These are phyloP conservation scores for Ptilorrhoa leucosticta DNA, from an alignment of 2,113 vertebrate species.

Conservation along the genomic window DNA sequence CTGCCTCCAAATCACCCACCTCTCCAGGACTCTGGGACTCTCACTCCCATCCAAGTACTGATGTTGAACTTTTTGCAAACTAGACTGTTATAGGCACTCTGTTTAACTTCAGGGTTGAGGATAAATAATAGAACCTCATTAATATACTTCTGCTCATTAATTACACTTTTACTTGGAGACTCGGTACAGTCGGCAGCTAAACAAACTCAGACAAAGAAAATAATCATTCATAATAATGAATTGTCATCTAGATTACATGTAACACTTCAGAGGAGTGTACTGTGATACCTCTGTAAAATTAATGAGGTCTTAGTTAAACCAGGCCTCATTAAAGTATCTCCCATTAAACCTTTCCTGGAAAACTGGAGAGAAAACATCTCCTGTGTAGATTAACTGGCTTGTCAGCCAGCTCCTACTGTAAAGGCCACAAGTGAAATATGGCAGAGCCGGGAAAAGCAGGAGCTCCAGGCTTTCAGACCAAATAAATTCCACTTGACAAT, in stretches of 20 bases:
- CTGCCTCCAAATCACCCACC: background rate
- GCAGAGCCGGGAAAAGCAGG: background rate
- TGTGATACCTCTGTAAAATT: slow-evolving; percentile 23
- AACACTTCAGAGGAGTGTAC: background rate
- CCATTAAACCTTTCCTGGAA: slow-evolving; percentile 37
- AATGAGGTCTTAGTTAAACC: slow-evolving; percentile 18
- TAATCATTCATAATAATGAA: background rate
- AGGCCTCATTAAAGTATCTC: slow-evolving; percentile 32
- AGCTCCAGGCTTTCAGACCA: background rate
- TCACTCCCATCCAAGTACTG: background rate
- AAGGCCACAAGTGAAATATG: background rate
- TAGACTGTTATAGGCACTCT: too few relatives aligned
- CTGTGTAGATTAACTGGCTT: slow-evolving; percentile 6
- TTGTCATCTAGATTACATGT: background rate
- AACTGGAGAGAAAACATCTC: slow-evolving; percentile 3
- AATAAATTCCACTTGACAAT: background rate
- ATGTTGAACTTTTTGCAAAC: background rate
- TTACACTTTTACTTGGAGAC: background rate
- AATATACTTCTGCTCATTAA: background rate
- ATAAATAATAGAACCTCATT: background rate
- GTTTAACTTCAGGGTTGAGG: background rate
- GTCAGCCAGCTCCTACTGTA: slow-evolving; percentile 51
- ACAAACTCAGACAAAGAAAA: slow-evolving; percentile 12
- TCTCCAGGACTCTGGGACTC: background rate
- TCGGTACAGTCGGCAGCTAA: background rate